phyloP scores from a whole-genome alignment of 2,113 vertebrate genomes.

The Albula glossodonta region DNA sequence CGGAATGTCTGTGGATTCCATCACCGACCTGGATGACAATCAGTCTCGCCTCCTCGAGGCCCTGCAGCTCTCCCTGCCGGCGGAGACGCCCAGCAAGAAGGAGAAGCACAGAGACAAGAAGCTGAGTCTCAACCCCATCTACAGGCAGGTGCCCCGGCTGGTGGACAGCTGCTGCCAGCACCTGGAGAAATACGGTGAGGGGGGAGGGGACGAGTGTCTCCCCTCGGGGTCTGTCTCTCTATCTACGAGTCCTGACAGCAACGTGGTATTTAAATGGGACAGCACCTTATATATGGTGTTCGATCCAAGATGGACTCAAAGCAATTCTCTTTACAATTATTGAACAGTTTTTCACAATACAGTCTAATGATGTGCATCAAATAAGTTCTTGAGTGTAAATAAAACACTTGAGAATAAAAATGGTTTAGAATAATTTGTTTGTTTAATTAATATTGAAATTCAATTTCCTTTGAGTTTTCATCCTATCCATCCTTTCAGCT shows the following conservation, averaged over 20 bases:
- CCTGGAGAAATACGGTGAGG: constrained; percentile 91
- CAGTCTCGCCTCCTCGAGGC: constrained; percentile 93
- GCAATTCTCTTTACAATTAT: too few relatives aligned
- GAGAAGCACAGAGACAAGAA: constrained; percentile 90
- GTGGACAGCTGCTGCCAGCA: constrained; percentile 96
- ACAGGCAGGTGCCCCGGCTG: constrained; percentile 91
- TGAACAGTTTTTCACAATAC: too few relatives aligned
- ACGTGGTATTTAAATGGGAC: not conserved
- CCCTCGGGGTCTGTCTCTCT: not conserved
- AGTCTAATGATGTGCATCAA: too few relatives aligned
- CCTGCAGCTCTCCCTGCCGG: constrained; percentile 92
- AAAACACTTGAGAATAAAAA: too few relatives aligned
- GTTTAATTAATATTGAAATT: too few relatives aligned
- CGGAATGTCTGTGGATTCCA: constrained; percentile 96
- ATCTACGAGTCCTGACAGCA: not conserved
- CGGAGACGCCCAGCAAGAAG: constrained; percentile 83
- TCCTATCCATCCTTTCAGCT: too few relatives aligned
- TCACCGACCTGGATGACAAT: constrained; percentile 96
- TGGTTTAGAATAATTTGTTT: too few relatives aligned
- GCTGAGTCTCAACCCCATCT: constrained; percentile 96
- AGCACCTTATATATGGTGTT: not conserved
- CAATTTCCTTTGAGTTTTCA: too few relatives aligned
- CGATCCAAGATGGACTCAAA: too few relatives aligned
- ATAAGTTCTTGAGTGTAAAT: too few relatives aligned
- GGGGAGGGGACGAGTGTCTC: not conserved